Conservation (phyloP, 2,888 invertebrate species). For the Mycalesis mineus region DNA sequence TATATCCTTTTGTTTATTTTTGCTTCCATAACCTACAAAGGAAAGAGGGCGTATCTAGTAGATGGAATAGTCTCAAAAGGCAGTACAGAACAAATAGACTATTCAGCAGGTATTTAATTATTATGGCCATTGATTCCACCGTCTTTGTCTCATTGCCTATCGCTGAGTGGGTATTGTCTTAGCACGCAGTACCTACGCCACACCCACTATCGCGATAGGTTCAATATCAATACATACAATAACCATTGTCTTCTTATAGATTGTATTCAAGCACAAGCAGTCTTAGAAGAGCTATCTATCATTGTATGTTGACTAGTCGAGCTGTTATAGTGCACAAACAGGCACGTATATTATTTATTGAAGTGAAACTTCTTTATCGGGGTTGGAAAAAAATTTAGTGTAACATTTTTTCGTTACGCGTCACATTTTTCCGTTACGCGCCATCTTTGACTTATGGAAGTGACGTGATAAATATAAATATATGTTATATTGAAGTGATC, state of each 20-base stretch:
- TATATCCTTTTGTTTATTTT: too few species aligned
- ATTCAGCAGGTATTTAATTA: conserved; percentile 14
- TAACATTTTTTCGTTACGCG: too few species aligned
- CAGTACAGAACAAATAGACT: not conserved
- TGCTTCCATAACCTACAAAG: too few species aligned
- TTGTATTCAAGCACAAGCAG: not conserved
- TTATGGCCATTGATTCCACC: conserved; percentile 39
- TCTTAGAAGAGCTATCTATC: not conserved
- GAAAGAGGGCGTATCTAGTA: too few species aligned
- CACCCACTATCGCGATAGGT: conserved; percentile 22
- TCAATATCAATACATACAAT: conserved; percentile 20
- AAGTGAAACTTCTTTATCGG: too few species aligned
- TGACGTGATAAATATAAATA: too few species aligned
- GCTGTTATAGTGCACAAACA: too few species aligned
- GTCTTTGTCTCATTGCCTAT: conserved; percentile 46
- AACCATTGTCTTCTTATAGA: conserved; percentile 17
- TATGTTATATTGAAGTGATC: too few species aligned
- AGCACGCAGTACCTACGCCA: conserved; percentile 21
- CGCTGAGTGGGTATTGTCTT: conserved; percentile 39
- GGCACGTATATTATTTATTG: too few species aligned
- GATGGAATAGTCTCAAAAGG: not conserved
- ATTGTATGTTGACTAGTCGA: not conserved
- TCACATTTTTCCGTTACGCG: too few species aligned
- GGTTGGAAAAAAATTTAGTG: too few species aligned
- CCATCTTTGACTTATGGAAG: too few species aligned